A percentile compares a stretch with the other conserved stretches of the same genome.
These are phyloP conservation scores for Charaxes varanes DNA, from an alignment of 1,140 invertebrate genomes.

Conservation along the genomic window DNA sequence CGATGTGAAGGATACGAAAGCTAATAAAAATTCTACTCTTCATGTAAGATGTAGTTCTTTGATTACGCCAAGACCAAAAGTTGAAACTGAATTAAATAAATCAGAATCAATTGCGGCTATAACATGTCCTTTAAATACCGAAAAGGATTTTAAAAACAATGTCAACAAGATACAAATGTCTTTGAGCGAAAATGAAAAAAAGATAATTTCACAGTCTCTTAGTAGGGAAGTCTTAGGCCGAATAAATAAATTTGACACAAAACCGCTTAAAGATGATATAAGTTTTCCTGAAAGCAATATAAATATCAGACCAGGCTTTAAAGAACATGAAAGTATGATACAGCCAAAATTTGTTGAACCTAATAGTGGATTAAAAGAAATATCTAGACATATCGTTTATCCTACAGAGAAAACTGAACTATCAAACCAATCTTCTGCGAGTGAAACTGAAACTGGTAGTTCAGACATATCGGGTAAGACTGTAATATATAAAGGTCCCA, in stretches of 20 bases:
- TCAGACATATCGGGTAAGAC: constrained; percentile 81
- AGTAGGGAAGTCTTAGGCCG: constrained; percentile 83
- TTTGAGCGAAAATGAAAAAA: constrained; percentile 82
- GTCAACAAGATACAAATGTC: constrained; percentile 67
- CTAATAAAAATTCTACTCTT: constrained; percentile 63
- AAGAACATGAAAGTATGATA: no score
- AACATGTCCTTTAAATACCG: constrained; percentile 49
- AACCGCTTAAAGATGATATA: constrained; percentile 37
- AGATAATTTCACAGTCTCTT: constrained; percentile 80
- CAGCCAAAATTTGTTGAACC: no score
- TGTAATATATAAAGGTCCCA: constrained; percentile 74
- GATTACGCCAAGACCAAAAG: constrained; percentile 34
- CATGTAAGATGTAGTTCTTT: constrained; percentile 83
- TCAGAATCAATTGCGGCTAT: constrained; percentile 76
- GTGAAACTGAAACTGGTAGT: constrained; percentile 80
- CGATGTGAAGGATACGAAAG: constrained; percentile 70
- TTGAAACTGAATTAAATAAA: constrained; percentile 56
- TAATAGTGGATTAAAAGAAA: constrained; percentile 18
- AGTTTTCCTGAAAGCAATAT: constrained; percentile 21
- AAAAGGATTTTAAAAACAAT: constrained; percentile 70
- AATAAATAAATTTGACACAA: constrained; percentile 72
- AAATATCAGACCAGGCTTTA: constrained; percentile 3
- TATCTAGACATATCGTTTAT: constrained; percentile 38
- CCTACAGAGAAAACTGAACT: constrained; percentile 40
- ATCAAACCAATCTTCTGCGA: constrained; percentile 59